Evolutionary conservation across 2,888 invertebrate species (phyloP), one percentile per base, ranked within the genome.

Genomic region (Rhamnusium bicolor): DNA sequence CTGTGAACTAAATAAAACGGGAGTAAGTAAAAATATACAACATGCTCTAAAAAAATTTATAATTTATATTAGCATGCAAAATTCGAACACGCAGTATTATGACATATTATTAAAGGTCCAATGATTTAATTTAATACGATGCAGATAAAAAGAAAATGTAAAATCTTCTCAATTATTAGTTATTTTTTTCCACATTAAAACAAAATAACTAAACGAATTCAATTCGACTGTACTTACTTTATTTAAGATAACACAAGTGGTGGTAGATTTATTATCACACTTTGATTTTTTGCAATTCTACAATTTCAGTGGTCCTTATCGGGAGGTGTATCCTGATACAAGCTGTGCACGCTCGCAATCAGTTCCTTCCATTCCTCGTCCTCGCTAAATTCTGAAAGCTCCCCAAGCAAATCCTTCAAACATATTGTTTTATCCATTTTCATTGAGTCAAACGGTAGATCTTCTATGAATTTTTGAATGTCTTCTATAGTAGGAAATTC

Each of bases 241-340:
- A 71, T 66, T 71, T 21, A 53, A 54, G 51, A 56, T 18, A 21
- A 51, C 29, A 32, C 10, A 18, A 65, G 4, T 10, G 3, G 1
- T 12, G 12, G 32, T 32, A 1, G 32, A 18, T 32, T 16, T 32
- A 60, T 29, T 24, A 58, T n/a, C 21, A 49, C 29, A 51, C 14
- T 47, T 32, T 21, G 14, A 24, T 18, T 21, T 14, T 12, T 21
- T 46, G 24, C 46, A 24, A 24, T 8, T 16, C 5, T 49, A 14
- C 16, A 14, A 2, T 24, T 6, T 27, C 21, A 16, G 12, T 29
- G 19, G 2, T 12, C 51, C 12, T 24, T 56, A 1, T 21, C 56
- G 46, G 16, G 2, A 16, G 91, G 84, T 94, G 92, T 86, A 91
- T 92, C 80, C 46, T 82, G 72, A 71, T 84, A 84, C 69, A 85